A percentile compares a stretch with the other conserved stretches of the same genome.
phyloP scores from a whole-genome alignment of 2,888 invertebrate genomes.

The Griposia aprilina region DNA sequence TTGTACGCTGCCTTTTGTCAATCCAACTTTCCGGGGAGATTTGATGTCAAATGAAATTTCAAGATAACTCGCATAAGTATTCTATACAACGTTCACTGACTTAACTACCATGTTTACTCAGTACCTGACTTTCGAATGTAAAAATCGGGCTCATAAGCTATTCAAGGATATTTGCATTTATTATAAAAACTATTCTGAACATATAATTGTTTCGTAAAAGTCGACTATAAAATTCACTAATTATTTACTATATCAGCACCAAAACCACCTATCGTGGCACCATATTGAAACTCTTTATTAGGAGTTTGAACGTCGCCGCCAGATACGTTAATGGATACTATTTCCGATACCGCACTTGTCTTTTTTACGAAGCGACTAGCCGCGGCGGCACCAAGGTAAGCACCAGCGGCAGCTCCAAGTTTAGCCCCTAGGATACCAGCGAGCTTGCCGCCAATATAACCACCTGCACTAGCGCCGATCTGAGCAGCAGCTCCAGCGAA shows the following conservation, averaged over 20 bases:
- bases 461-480: conserved; percentile 36
- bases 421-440: conserved; percentile 40
- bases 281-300: background rate
- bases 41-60: background rate
- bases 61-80: background rate
- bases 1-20: background rate
- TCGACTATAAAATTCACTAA: background rate
- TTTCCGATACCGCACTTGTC: background rate
- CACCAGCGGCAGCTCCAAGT: conserved; percentile 48
- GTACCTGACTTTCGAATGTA: background rate
- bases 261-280: background rate
- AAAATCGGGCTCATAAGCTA: background rate
- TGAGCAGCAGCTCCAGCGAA: conserved; percentile 11
- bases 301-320: background rate
- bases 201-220: background rate
- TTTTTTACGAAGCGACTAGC: conserved; percentile 30
- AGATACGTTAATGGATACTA: background rate
- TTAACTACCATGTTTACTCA: background rate
- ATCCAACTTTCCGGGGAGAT: background rate
- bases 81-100: background rate
- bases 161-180: background rate
- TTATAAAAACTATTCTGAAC: conserved; percentile 12
- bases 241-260: conserved; percentile 7
- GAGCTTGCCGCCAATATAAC: conserved; percentile 33
- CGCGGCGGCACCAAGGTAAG: conserved; percentile 44